Base-by-base conservation (phyloP, 2,888 invertebrate genomes). In the Hirtodrosophila duncani region DNA sequence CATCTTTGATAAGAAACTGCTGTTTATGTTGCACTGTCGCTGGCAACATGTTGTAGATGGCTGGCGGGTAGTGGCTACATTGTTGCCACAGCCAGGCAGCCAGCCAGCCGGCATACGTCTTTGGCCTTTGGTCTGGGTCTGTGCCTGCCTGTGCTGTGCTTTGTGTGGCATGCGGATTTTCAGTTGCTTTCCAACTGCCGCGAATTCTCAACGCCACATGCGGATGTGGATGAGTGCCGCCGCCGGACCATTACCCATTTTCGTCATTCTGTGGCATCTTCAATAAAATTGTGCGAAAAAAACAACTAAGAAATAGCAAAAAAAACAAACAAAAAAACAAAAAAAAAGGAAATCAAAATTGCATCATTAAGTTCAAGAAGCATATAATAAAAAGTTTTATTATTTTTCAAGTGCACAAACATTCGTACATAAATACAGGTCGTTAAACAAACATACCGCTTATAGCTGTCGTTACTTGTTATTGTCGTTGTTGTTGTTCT, bases 141-240 rank as follows among this genome's bases (percentile, higher is more conserved):
- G 59, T 50, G 39, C 26, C 49, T 42, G 51, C 60, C 50, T 45
- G 37, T 31, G 33, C 16, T 23, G 20, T 44, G 42, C 18, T 29
- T 20, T 31, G 23, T 63, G 66, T 57, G 71, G 77, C 77, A 79
- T 50, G 66, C 67, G 62, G 58, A 69, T 59, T 60, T n/a, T 79
- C 72, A 79, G 74, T 75, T 75, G 74, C 34, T 52, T 57, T 75
- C 62, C 68, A 74, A 67, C 77, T 59, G 74, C 56, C 74, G 74
- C 79, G 75, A 55, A 60, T 65, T 63, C 63, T 49, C 48, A 63
- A 67, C 79, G 75, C 57, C 31, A 33, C 45, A 46, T 50, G 67
- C 68, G 63, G 56, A 49, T 53, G 55, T 31, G 34, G 31, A 16
- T 34, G 36, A 36, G 16, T 44, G 24, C 37, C 20, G 3, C 18